Evolutionary conservation across 2,113 vertebrate genomes (phyloP).

Genomic region (Glaucidium brasilianum): DNA sequence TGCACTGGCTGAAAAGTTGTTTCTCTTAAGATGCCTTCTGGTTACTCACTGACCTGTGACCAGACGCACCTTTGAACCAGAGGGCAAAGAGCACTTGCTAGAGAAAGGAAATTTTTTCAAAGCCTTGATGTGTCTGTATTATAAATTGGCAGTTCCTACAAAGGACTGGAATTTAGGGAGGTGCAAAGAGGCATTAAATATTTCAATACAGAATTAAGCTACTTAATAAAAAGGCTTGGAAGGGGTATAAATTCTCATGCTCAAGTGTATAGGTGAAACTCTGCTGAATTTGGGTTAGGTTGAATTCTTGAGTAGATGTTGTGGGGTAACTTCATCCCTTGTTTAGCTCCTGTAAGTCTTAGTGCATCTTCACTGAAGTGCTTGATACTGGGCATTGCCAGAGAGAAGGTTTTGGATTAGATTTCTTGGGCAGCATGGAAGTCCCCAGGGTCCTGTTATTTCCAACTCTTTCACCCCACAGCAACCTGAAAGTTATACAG

Average conservation of each 20-base stretch:
- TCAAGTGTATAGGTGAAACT: neutral
- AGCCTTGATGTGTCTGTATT: neutral
- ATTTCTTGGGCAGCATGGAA: neutral
- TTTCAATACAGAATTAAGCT: neutral
- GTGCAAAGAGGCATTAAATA: neutral
- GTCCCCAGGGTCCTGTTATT: slow-evolving; percentile 15
- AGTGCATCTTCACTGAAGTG: neutral
- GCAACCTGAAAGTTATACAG: neutral
- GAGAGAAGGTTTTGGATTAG: neutral
- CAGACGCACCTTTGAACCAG: neutral
- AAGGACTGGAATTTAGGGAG: neutral
- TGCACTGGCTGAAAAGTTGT: neutral
- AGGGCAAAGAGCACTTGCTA: neutral
- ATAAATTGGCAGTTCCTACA: neutral
- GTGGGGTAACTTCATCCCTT: neutral
- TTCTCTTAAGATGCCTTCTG: neutral
- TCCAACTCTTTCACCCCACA: neutral
- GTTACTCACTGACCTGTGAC: neutral
- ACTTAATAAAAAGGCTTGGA: neutral
- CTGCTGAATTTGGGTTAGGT: neutral
- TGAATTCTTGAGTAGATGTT: neutral
- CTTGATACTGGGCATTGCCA: neutral
- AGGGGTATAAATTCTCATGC: neutral
- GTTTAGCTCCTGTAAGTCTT: neutral
- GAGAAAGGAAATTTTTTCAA: neutral